These are phyloP conservation scores for Paramuricea clavata DNA, from an alignment of 92 coral and sea anemone species.

Conservation along the genomic window DNA sequence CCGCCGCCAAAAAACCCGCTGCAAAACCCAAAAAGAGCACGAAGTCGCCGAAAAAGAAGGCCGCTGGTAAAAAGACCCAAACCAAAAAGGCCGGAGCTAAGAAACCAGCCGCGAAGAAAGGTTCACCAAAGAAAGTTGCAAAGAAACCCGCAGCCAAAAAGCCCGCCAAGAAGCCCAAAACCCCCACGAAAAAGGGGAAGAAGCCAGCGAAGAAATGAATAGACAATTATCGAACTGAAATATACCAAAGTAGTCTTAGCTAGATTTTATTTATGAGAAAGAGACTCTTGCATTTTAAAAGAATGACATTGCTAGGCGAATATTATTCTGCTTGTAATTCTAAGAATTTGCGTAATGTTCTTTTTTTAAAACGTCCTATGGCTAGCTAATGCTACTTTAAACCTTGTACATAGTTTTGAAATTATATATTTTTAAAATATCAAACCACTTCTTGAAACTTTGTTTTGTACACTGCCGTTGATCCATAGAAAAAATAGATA, in stretches of 20 bases:
- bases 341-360: not conserved
- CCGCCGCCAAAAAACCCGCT: conserved; percentile 57
- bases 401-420: conserved; percentile 32
- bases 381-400: conserved; percentile 4
- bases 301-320: conserved; percentile 21
- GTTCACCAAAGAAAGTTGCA: no score
- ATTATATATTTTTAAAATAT: conserved; percentile 24
- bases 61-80: conserved; percentile 59
- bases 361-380: conserved; percentile 3
- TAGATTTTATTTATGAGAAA: conserved; percentile 36
- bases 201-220: conserved; percentile 53
- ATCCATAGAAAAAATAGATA: no score
- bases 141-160: conserved; percentile 73
- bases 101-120: conserved; percentile 39
- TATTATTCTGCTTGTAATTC: conserved; percentile 16
- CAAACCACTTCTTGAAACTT: not conserved
- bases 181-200: conserved; percentile 45
- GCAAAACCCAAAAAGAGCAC: conserved; percentile 36
- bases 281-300: conserved; percentile 25
- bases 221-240: conserved; percentile 46
- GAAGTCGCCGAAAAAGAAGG: conserved; percentile 61
- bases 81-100: not conserved
- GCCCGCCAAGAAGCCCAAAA: conserved; percentile 40
- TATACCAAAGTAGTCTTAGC: conserved; percentile 40
- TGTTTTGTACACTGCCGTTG: no score